Percentiles rank a stretch among this genome's conserved stretches.
Conservation (phyloP, 2,113 vertebrate genomes). For the Tragelaphus imberbis region DNA sequence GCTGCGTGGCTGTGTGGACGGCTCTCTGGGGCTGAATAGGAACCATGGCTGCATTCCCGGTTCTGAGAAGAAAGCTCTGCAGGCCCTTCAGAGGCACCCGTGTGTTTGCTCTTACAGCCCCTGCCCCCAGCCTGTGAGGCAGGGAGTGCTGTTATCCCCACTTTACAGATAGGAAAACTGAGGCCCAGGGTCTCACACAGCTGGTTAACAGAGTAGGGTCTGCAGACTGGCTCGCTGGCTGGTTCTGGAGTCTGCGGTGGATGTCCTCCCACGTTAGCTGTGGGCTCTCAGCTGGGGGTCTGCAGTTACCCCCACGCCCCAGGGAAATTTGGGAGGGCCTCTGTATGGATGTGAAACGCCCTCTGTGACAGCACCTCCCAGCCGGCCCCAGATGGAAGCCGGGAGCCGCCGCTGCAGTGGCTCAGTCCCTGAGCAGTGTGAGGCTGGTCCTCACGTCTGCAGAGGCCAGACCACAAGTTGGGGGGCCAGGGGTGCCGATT, state of each 20-base stretch:
- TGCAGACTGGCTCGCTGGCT: not conserved
- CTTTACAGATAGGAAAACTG: not conserved
- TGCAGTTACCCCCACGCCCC: no score
- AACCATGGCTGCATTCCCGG: not conserved
- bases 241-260: not conserved
- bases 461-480: not conserved
- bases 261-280: not conserved
- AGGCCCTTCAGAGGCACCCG: not conserved
- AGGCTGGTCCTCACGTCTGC: not conserved
- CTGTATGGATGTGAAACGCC: no score
- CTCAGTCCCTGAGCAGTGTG: not conserved
- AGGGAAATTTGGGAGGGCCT: not conserved
- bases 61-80: not conserved
- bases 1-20: fast-evolving
- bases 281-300: not conserved
- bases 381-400: not conserved
- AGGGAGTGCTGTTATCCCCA: not conserved
- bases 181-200: not conserved
- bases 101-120: not conserved
- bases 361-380: not conserved
- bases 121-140: fast-evolving
- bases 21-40: not conserved
- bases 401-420: not conserved
- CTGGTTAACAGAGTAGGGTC: not conserved
- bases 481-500: not conserved